Percentiles rank a stretch among this genome's conserved stretches.
These are phyloP conservation scores for Tachyglossus aculeatus DNA, from an alignment of 2,797 vertebrate species.

Conservation along the genomic window DNA sequence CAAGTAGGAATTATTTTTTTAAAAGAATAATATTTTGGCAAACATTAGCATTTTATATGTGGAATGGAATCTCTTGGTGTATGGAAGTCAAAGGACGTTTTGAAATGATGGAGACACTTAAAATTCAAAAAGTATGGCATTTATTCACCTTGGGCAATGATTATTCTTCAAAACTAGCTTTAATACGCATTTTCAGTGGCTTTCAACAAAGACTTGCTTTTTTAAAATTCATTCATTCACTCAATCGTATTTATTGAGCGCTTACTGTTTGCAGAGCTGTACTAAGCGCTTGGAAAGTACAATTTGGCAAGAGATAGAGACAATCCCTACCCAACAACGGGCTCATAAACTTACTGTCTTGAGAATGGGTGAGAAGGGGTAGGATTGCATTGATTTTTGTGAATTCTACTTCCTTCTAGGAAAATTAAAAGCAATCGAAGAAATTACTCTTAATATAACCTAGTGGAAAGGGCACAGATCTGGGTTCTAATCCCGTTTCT, in stretches of 20 bases:
- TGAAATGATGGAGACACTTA: background rate
- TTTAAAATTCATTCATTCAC: too few species aligned
- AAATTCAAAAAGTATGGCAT: background rate
- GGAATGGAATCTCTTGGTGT: background rate
- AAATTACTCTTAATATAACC: too few species aligned
- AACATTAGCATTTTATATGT: background rate
- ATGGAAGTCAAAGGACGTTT: background rate
- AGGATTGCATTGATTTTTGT: background rate
- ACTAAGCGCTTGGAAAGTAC: too few species aligned
- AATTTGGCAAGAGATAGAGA: too few species aligned
- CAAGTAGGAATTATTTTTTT: background rate
- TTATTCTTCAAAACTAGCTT: background rate
- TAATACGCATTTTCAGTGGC: background rate
- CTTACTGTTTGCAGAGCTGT: too few species aligned
- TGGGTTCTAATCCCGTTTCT: too few species aligned
- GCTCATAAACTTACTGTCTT: background rate
- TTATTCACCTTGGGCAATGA: background rate
- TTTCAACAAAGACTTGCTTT: background rate
- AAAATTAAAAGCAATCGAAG: background rate
- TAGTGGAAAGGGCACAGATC: too few species aligned
- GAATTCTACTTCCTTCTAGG: background rate
- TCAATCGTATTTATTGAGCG: too few species aligned
- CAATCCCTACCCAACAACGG: too few species aligned
- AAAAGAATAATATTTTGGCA: background rate
- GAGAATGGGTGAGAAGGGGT: rapidly evolving